phyloP scores from a whole-genome alignment of 92 coral and sea anemone species.

The Hydrozoanthus gracilis region DNA sequence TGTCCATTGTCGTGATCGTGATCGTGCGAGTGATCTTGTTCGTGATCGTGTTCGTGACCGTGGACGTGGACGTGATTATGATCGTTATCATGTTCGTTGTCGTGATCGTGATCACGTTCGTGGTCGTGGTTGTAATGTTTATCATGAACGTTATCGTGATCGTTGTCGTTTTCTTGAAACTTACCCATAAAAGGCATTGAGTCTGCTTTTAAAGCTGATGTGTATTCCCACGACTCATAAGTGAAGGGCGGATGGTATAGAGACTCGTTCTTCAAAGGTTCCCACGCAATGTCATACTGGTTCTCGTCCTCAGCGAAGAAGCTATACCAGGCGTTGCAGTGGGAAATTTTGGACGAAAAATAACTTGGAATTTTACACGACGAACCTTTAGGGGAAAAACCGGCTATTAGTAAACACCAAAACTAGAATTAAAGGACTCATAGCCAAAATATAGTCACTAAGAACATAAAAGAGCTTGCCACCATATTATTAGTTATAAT shows the following conservation, averaged over 20 bases:
- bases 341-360: constrained; percentile 51
- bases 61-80: too few relatives aligned
- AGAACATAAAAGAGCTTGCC: too few relatives aligned
- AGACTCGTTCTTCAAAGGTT: constrained; percentile 83
- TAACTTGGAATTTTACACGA: constrained; percentile 72
- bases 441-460: too few relatives aligned
- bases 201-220: constrained; percentile 68
- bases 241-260: constrained; percentile 83
- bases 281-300: constrained; percentile 89
- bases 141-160: not conserved
- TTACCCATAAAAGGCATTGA: constrained; percentile 84
- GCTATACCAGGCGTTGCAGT: constrained; percentile 82
- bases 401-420: not conserved
- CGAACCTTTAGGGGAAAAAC: constrained; percentile 35
- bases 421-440: not conserved
- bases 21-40: too few relatives aligned
- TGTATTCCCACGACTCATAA: constrained; percentile 86
- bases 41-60: too few relatives aligned
- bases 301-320: constrained; percentile 76
- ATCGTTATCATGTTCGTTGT: not conserved
- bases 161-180: not conserved
- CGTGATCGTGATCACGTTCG: not conserved
- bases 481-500: too few relatives aligned
- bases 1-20: too few relatives aligned
- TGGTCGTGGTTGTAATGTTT: too few relatives aligned